Percentiles rank a stretch among this genome's conserved stretches.
These are phyloP conservation scores for Aporrectodea caliginosa DNA, from an alignment of 1,140 invertebrate species.

Conservation along the genomic window DNA sequence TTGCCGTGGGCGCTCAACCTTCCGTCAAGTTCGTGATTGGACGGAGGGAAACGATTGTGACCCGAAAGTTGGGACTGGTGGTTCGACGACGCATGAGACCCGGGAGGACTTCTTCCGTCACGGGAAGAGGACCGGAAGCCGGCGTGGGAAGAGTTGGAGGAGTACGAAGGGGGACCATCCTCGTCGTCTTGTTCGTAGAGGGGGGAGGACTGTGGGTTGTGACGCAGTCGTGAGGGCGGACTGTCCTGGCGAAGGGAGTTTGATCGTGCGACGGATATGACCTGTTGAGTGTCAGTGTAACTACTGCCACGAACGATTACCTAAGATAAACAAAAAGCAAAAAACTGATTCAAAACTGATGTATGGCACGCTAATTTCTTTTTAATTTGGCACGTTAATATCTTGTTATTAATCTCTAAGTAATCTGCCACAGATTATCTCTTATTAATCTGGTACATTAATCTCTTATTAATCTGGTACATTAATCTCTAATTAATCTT, in stretches of 20 bases:
- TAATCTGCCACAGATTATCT: too few relatives aligned
- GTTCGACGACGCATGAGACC: too few relatives aligned
- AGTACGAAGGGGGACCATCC: background rate
- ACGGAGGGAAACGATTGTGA: background rate
- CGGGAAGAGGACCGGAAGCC: background rate
- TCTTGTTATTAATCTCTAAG: too few relatives aligned
- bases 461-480: too few relatives aligned
- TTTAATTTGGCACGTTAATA: too few relatives aligned
- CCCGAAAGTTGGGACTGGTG: background rate
- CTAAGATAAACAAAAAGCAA: conserved; percentile 35
- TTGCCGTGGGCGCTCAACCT: background rate
- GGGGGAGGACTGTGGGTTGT: background rate
- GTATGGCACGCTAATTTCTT: too few relatives aligned
- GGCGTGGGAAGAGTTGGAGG: background rate
- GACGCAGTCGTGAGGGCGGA: background rate
- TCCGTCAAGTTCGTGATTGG: background rate
- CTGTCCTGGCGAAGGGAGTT: background rate
- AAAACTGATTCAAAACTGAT: too few relatives aligned
- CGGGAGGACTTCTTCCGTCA: background rate
- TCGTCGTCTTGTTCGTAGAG: background rate
- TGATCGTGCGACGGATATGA: background rate
- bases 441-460: too few relatives aligned
- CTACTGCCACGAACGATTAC: background rate
- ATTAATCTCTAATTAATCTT: too few relatives aligned
- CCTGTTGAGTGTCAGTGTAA: background rate